Evolutionary conservation across 1,140 invertebrate genomes (phyloP).

Genomic region (Meloidogyne floridensis): DNA sequence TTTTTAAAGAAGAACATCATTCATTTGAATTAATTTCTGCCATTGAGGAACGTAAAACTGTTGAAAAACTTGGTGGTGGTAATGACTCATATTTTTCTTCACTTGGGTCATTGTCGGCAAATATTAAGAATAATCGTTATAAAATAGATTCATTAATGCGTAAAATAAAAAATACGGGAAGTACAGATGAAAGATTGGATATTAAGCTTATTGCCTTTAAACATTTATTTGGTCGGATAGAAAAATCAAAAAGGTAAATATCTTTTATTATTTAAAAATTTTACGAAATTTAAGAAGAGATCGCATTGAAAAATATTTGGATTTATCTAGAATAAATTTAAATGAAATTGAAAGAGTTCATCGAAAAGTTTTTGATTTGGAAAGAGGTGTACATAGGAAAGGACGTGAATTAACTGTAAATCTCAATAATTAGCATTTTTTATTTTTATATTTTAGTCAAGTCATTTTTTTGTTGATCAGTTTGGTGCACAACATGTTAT

Average conservation of each 20-base stretch:
- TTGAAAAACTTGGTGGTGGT: constrained; percentile 51
- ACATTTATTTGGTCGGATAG: constrained; percentile 39
- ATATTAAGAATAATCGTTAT: constrained; percentile 7
- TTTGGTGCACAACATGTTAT: constrained; percentile 25
- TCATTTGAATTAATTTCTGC: constrained; percentile 26
- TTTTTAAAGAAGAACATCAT: constrained; percentile 39
- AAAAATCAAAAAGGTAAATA: constrained; percentile 22
- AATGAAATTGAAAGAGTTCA: constrained; percentile 16
- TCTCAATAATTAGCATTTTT: not conserved
- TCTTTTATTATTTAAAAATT: constrained; percentile 9
- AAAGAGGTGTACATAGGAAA: constrained; percentile 33
- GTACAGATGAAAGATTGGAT: constrained; percentile 40
- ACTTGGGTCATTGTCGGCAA: not conserved
- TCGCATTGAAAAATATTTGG: not conserved
- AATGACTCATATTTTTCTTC: constrained; percentile 33
- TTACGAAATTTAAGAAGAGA: not conserved
- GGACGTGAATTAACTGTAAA: constrained; percentile 2
- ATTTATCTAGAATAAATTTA: constrained; percentile 25
- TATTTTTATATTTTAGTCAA: constrained; percentile 9
- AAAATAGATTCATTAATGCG: constrained; percentile 31
- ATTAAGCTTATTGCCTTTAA: constrained; percentile 50
- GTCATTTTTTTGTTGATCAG: constrained; percentile 23
- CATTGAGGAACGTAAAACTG: constrained; percentile 38
- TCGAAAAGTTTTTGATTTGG: constrained; percentile 42
- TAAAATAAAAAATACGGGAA: constrained; percentile 44